phyloP scores from a whole-genome alignment of 1,140 invertebrate species.

The Drosophila sulfurigaster region DNA sequence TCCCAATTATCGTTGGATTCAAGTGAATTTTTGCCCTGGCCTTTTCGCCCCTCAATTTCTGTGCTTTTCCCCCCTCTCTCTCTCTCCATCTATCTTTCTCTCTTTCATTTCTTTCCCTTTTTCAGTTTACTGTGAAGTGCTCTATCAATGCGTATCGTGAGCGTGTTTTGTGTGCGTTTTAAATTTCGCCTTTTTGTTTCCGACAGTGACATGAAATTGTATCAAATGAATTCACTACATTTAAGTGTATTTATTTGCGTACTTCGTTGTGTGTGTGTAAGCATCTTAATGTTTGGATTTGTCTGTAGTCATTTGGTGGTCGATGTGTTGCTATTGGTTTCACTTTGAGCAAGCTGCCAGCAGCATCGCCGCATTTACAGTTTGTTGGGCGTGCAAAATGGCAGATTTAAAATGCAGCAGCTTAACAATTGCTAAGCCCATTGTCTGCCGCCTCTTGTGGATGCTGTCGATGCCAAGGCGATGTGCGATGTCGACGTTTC shows the following conservation, averaged over 20 bases:
- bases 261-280: neutral
- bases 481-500: neutral
- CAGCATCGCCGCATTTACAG: conserved; percentile 43
- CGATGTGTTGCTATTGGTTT: conserved; percentile 53
- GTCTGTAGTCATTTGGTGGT: conserved; percentile 21
- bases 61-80: neutral
- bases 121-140: neutral
- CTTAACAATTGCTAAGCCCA: conserved; percentile 48
- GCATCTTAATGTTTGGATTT: conserved; percentile 24
- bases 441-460: conserved; percentile 32
- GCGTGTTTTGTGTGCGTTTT: conserved; percentile 26
- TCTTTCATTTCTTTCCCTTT: neutral
- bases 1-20: conserved; percentile 54
- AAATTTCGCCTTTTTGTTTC: conserved; percentile 43
- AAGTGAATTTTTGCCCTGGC: conserved; percentile 41
- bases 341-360: conserved; percentile 31
- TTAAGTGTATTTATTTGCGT: conserved; percentile 20
- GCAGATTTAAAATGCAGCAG: conserved; percentile 41
- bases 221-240: conserved; percentile 36
- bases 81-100: no score
- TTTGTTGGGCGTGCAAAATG: conserved; percentile 44
- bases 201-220: conserved; percentile 28
- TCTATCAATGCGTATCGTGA: conserved; percentile 2
- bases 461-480: conserved; percentile 15
- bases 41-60: conserved; percentile 11